Evolutionary conservation across 2,888 invertebrate genomes (phyloP).

Genomic region (Cerastis leucographa): DNA sequence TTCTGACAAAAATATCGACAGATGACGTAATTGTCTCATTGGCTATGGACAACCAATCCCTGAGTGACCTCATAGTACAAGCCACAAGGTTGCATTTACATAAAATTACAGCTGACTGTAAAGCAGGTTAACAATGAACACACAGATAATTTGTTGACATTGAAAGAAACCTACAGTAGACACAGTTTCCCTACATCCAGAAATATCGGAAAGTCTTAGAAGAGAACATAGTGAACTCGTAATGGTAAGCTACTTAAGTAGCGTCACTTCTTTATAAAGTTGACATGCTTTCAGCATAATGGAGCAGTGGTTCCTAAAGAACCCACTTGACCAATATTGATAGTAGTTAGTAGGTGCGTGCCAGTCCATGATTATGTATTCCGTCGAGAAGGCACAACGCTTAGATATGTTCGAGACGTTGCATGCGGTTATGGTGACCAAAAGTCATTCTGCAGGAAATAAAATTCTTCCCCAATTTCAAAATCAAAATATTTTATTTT

Average conservation of each 20-base stretch:
- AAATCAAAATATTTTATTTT: too few relatives aligned
- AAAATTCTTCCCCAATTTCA: too few relatives aligned
- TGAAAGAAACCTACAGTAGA: background rate
- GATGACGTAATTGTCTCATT: slow-evolving; percentile 1
- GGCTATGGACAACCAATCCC: background rate
- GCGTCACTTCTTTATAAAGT: slow-evolving; percentile 1
- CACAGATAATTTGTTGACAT: background rate
- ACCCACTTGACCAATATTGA: slow-evolving; percentile 1
- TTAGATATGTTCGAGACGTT: background rate
- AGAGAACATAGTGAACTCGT: background rate
- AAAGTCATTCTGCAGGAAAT: background rate
- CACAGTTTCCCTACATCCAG: background rate
- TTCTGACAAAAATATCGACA: background rate
- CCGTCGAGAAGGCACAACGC: slow-evolving; percentile 9
- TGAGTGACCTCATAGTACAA: slow-evolving; percentile 1
- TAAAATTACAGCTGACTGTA: background rate
- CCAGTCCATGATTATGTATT: slow-evolving; percentile 3
- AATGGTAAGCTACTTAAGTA: background rate
- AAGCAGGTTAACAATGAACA: background rate
- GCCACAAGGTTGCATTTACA: background rate
- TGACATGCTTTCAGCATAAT: slow-evolving; percentile 13
- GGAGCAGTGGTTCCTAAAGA: background rate
- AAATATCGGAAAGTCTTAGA: background rate
- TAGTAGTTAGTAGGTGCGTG: background rate
- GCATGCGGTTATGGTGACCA: background rate